Evolutionary conservation across 2,888 invertebrate species (phyloP).

Genomic region (Meta bourneti): DNA sequence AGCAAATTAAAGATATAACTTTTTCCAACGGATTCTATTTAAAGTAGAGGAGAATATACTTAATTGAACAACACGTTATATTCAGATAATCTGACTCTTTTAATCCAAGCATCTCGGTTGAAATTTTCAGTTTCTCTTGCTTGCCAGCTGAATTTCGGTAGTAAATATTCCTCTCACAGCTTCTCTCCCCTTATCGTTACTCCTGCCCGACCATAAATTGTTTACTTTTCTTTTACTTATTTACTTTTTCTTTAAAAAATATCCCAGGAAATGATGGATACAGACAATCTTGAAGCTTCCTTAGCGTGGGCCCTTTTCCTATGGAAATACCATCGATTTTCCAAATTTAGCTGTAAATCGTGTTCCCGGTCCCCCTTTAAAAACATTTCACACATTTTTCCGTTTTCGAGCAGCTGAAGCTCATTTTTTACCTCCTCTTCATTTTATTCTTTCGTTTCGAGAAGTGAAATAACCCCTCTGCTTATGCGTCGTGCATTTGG

Average conservation of each 20-base stretch:
- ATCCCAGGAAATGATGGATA: conserved; percentile 54
- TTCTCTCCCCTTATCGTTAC: conserved; percentile 16
- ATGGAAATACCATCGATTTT: conserved; percentile 64
- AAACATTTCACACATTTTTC: conserved; percentile 59
- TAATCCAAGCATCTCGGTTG: conserved; percentile 38
- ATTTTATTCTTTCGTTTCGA: conserved; percentile 26
- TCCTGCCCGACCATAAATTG: conserved; percentile 49
- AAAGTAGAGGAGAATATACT: too few relatives aligned
- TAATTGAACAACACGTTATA: too few relatives aligned
- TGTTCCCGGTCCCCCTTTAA: conserved; percentile 37
- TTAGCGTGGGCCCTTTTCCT: conserved; percentile 32
- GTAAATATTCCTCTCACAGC: conserved; percentile 41
- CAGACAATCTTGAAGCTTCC: conserved; percentile 44
- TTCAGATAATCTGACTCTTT: background rate
- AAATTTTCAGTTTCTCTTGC: conserved; percentile 32
- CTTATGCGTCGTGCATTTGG: conserved; percentile 22
- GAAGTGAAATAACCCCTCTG: conserved; percentile 27
- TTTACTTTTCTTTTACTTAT: conserved; percentile 44
- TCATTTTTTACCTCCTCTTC: conserved; percentile 2
- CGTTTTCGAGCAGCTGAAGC: conserved; percentile 30
- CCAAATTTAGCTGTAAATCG: conserved; percentile 57
- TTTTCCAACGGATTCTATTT: too few relatives aligned
- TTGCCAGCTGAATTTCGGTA: background rate
- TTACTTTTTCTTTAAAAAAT: conserved; percentile 43
- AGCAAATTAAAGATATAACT: too few relatives aligned